Evolutionary conservation across 2,888 invertebrate genomes (phyloP), one percentile per base, ranked within the genome.

Genomic region (Ochropleura plecta): DNA sequence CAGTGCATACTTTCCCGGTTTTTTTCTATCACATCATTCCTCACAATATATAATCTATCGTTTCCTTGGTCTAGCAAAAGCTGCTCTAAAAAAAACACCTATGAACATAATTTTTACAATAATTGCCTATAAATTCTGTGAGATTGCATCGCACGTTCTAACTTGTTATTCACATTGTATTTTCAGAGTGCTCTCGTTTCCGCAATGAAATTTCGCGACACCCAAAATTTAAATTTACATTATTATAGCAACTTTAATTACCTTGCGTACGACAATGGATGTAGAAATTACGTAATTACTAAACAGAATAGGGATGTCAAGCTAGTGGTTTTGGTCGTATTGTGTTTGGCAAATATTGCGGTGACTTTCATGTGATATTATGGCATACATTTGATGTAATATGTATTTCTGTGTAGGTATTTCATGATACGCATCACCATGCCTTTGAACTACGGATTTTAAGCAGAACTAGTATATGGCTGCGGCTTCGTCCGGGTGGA

Each of bases 231-330:
- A 59, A 76, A 83, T 80, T 77, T 67, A 77, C 66, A 62, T 71
- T 83, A 83, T 71, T 68, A 80, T 46, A 53, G 49, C 30, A 44
- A 69, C 63, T 75, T 86, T 80, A 83, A 86, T 84, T 86, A 73
- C 77, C 69, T 73, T 62, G 49, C 6, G 55, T 53, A 62, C 30
- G 70, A 86, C 75, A 86, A 84, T 79, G 62, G 63, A 60, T 75
- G 66, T 65, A 69, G 84, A 62, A 73, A 81, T 78, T 79, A 73
- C 60, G 55, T 71, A 66, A 76, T 79, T 73, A 79, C 46, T 60
- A 68, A 78, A 51, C 73, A 62, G 46, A 81, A 79, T 69, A 42
- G 64, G 55, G 42, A 49, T n/a, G 12, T 66, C 60, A 79, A 62
- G 20, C 9, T 46, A 10, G 59, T 68, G 46, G 59, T 68, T 72